These are phyloP conservation scores for Dromococcyx pavoninus DNA, from an alignment of 2,797 vertebrate species.

Conservation along the genomic window DNA sequence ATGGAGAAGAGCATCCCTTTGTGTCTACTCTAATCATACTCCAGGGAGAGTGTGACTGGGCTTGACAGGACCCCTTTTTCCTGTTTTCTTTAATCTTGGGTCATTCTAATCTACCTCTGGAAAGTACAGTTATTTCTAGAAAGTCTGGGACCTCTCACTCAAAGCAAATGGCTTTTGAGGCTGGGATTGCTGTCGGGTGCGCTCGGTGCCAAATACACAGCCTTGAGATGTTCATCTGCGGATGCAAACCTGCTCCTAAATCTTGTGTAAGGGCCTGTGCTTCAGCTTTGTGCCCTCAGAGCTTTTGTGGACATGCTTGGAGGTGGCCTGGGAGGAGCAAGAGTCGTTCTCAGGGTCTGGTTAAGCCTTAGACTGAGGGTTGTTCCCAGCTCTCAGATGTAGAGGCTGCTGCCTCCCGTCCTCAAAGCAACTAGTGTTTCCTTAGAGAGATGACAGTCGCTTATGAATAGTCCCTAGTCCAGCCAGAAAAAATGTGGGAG, in stretches of 20 bases:
- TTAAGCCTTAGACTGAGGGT: neutral
- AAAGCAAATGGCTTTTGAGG: neutral
- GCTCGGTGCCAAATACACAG: fast-evolving
- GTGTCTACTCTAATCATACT: fast-evolving
- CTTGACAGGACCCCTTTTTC: neutral
- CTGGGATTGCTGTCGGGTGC: fast-evolving
- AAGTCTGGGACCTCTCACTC: neutral
- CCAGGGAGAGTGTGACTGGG: neutral
- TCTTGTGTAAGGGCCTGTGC: neutral
- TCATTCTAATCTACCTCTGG: neutral
- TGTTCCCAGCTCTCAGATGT: neutral
- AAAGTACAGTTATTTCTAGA: neutral
- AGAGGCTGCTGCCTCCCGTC: neutral
- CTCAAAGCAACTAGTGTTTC: constrained; percentile 40
- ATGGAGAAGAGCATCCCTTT: neutral
- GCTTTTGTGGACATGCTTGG: fast-evolving
- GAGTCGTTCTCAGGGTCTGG: neutral
- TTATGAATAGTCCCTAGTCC: neutral
- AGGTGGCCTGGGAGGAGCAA: neutral
- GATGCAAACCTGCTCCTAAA: neutral
- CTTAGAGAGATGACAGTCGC: neutral
- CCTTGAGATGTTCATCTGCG: neutral
- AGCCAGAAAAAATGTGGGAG: neutral
- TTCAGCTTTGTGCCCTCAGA: neutral
- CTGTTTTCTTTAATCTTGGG: neutral